Evolutionary conservation across 2,888 invertebrate genomes (phyloP), one percentile per base, ranked within the genome.

Genomic region (Zootermopsis nevadensis): DNA sequence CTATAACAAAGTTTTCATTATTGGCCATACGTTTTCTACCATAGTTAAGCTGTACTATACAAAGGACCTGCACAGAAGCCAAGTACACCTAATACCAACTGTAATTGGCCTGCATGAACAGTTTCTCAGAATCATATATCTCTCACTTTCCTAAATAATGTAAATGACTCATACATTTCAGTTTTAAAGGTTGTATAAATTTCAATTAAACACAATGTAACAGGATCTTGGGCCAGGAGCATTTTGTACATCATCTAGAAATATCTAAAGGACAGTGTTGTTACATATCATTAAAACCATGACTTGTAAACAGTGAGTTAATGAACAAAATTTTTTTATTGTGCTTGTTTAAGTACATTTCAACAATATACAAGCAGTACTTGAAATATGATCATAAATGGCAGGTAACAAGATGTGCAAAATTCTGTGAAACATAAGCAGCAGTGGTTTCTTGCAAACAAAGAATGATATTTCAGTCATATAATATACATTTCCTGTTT

Each of bases 321-420:
- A 84, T 81, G 83, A 83, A 84, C 77, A 81, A 84, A 82, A 83
- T 77, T 82, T 82, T 66, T 76, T 84, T 83, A 83, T 81, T 84
- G 81, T 84, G 84, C 83, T 83, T 84, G 82, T 55, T 81, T 84
- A 84, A 81, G 82, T 84, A 84, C 84, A 84, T 38, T 83, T 83
- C 83, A 84, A 84, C 83, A 84, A 84, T 81, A 81, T 83, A 83
- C 83, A 81, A 80, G 83, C 38, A 31, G 33, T 80, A 77, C 66
- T 79, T 66, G 33, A 72, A 77, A 80, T 67, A 82, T 69, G 33
- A 48, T 74, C 76, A 55, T 55, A 60, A 82, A 76, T 33, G 8
- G 74, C 55, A 82, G 10, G 53, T 76, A 82, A 79, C 38, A 77
- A 31, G 27, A 27, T 31, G 79, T 79, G 79, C 79, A 79, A 79